phyloP scores from a whole-genome alignment of 2,888 invertebrate species.

The Melieria omissa region DNA sequence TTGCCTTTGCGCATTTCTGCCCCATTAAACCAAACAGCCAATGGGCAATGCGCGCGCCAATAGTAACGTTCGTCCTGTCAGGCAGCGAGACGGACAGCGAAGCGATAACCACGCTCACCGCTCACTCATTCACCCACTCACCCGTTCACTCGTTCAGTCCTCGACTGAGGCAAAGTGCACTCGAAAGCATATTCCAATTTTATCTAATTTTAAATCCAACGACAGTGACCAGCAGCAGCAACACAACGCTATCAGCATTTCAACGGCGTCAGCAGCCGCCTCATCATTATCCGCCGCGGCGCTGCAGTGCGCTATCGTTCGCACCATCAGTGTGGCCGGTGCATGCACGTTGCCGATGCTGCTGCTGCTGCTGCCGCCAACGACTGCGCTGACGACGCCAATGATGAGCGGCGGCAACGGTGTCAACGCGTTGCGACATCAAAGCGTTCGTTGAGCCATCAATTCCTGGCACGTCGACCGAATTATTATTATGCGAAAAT shows the following conservation, averaged over 20 bases:
- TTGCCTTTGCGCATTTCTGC: constrained; percentile 44
- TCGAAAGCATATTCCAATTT: neutral
- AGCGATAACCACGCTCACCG: too few relatives aligned
- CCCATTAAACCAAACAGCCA: constrained; percentile 9
- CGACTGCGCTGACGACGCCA: neutral
- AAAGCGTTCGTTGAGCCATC: constrained; percentile 37
- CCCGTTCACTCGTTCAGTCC: neutral
- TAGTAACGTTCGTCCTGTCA: neutral
- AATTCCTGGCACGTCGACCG: constrained; percentile 61
- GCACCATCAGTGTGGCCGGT: too few relatives aligned
- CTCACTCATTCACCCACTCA: too few relatives aligned
- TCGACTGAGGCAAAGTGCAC: neutral
- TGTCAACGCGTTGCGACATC: constrained; percentile 12
- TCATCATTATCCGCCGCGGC: neutral
- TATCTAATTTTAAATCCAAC: constrained; percentile 20
- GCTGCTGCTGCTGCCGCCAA: too few relatives aligned
- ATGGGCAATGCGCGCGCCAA: neutral
- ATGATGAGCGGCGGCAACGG: constrained; percentile 37
- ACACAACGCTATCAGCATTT: neutral
- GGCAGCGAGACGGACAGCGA: neutral
- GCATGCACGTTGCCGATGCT: too few relatives aligned
- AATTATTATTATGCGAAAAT: constrained; percentile 65
- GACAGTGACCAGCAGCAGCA: constrained; percentile 11
- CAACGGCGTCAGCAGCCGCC: neutral
- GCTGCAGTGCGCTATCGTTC: constrained; percentile 21